Evolutionary conservation across 92 coral and sea anemone species (phyloP), one percentile per base, ranked within the genome.

Genomic region (Epizoanthus rinbou): DNA sequence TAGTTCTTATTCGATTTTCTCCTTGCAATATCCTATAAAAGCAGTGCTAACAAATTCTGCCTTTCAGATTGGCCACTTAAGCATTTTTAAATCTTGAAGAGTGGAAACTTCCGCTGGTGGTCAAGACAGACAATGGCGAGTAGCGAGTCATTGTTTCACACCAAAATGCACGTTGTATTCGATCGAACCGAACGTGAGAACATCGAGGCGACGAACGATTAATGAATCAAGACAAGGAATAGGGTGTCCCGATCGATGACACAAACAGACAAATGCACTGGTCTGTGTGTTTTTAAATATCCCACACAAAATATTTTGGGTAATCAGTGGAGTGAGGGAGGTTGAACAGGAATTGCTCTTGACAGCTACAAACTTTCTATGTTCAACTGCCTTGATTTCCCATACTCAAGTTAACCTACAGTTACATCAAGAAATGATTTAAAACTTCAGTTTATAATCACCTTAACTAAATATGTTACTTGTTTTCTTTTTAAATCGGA

Each of bases 71-170:
- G 35, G 57, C 70, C 66, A 62, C 82, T 75, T 41, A 56, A 78
- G 39, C 8, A 60, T 60, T 78, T 39, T 43, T 78, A n/a, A 78
- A 41, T 62, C 50, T 21, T 43, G 71, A 69, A 65, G 71, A 78
- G 82, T 78, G 71, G 71, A 78, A 41, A 62, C 82, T 60, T 78
- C 82, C 82, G 71, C 37, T 63, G 57, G 15, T 78, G 25, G 58
- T 9, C 47, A 5, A n/a, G 70, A 37, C 57, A 43, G 23, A 41
- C 82, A 78, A 78, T 78, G 35, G 82, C 39, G 23, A 25, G 57
- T 43, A 28, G 69, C 28, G 37, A 62, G 21, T 69, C 35, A 78
- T 78, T 78, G 82, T 60, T 78, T 25, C 17, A 19, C 41, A 16
- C 13, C 64, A 18, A 64, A 25, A 33, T 35, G 58, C 82, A 78